These are phyloP conservation scores for Drosophila anomelani DNA, from an alignment of 2,888 invertebrate genomes.

Conservation along the genomic window DNA sequence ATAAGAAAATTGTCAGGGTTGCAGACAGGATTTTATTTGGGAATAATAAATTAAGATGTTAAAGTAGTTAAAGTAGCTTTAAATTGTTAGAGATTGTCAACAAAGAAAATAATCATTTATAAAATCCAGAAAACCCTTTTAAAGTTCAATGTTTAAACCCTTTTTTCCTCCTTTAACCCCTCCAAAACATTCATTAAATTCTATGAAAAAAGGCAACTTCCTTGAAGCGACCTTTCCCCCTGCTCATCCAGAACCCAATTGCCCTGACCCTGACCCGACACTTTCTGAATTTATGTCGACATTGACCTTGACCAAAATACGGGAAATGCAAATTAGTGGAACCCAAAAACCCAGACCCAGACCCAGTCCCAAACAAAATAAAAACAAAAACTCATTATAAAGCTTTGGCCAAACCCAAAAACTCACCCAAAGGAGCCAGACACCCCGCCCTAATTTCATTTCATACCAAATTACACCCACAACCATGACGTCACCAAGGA, in stretches of 20 bases:
- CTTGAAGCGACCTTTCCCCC: background rate
- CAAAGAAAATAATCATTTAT: background rate
- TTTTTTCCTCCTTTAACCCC: background rate
- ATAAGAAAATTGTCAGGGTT: background rate
- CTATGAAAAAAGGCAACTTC: background rate
- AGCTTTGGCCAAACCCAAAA: slow-evolving; percentile 25
- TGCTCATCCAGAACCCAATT: background rate
- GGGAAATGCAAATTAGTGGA: slow-evolving; percentile 73
- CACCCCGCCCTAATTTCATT: slow-evolving; percentile 65
- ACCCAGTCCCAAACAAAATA: slow-evolving; percentile 39
- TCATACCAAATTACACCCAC: slow-evolving; percentile 74
- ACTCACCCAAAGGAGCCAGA: slow-evolving; percentile 21
- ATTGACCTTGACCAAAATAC: slow-evolving; percentile 74
- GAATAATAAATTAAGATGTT: background rate
- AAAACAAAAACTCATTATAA: slow-evolving; percentile 50
- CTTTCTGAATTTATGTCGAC: slow-evolving; percentile 56
- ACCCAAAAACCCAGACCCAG: slow-evolving; percentile 36
- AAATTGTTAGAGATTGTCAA: too few relatives aligned
- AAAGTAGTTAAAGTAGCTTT: background rate
- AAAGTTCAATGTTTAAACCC: background rate
- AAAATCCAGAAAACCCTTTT: background rate
- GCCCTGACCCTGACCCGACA: slow-evolving; percentile 54
- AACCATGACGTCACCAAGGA: slow-evolving; percentile 65
- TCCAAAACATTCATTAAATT: slow-evolving; percentile 4
- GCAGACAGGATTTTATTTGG: background rate